Base-by-base conservation (phyloP, 2,888 invertebrate genomes). In the Crematogaster levior region DNA sequence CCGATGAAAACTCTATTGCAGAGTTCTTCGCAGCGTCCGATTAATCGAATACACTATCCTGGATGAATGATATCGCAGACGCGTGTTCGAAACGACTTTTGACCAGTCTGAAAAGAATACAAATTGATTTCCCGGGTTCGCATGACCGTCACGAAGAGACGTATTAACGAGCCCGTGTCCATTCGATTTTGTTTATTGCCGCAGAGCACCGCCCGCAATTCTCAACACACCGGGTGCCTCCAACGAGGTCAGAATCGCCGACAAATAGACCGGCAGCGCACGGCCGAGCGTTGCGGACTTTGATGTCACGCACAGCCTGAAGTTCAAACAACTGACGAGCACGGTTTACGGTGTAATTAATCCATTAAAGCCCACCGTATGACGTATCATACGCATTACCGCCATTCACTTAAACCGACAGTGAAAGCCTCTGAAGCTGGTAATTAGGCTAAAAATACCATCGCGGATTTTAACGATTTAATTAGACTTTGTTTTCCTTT, bases 241-340 rank as follows among this genome's bases (percentile, higher is more conserved):
- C 43, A 43, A 77, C 68, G 43, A 79, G 77, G 48, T 34, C 48
- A 24, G 37, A 24, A 79, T 79, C 43, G 40, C 56, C 56, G 56
- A 24, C 77, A 79, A 79, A 79, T 68, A 70, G 70, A 65, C 40
- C 40, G 72, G 21, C 27, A 58, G 21, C 30, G 24, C 58, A 30
- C 24, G 68, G 2, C 37, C 74, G 24, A 51, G 40, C 53, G 12
- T 46, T 43, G 77, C 77, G 43, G 77, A 79, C 77, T 79, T 79
- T 79, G 77, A 79, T 79, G 70, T 79, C 77, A 79, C 77, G 77
- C 77, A 68, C 70, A 68, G 77, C 30, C 56, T 53, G 53, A 77
- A 77, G 53, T 77, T 58, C 56, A 77, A 77, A 77, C 66, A 77
- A 68, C 24, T 43, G 66, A 60, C 73, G 46, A 66, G 77, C 68